A percentile compares a stretch with the other conserved stretches of the same genome.
Conservation (phyloP, 1,140 invertebrate species). For the Ooceraea biroi region DNA sequence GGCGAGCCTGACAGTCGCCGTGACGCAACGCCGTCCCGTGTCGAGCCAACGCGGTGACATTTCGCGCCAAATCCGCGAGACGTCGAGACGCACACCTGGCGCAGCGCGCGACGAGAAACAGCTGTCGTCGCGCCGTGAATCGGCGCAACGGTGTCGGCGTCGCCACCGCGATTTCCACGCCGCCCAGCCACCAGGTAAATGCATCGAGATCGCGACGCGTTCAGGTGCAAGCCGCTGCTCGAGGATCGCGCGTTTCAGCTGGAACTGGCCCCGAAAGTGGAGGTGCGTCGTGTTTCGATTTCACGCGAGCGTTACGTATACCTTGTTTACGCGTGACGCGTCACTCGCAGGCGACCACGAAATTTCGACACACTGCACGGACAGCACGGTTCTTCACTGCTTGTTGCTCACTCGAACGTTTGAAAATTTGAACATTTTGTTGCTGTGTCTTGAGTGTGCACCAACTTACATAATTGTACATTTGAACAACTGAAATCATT, state of each 20-base stretch:
- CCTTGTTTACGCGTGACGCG: conserved; percentile 39
- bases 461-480: too few species aligned
- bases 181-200: background rate
- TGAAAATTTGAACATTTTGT: background rate
- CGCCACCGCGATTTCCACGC: conserved; percentile 55
- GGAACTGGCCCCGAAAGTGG: background rate
- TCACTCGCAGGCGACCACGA: background rate
- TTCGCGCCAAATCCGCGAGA: conserved; percentile 81
- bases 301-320: conserved; percentile 8
- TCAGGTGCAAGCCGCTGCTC: background rate
- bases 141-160: conserved; percentile 58
- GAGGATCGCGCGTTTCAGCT: background rate
- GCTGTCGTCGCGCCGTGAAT: conserved; percentile 74
- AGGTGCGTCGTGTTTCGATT: background rate
- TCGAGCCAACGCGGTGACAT: conserved; percentile 33
- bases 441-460: too few species aligned
- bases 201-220: too few species aligned
- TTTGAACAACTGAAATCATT: background rate
- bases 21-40: background rate
- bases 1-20: background rate
- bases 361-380: background rate
- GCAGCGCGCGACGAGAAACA: conserved; percentile 73
- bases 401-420: background rate
- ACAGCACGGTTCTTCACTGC: background rate
- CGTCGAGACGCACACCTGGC: conserved; percentile 76